Base-by-base conservation (phyloP, 2,888 invertebrate species). In the Pterostichus niger region DNA sequence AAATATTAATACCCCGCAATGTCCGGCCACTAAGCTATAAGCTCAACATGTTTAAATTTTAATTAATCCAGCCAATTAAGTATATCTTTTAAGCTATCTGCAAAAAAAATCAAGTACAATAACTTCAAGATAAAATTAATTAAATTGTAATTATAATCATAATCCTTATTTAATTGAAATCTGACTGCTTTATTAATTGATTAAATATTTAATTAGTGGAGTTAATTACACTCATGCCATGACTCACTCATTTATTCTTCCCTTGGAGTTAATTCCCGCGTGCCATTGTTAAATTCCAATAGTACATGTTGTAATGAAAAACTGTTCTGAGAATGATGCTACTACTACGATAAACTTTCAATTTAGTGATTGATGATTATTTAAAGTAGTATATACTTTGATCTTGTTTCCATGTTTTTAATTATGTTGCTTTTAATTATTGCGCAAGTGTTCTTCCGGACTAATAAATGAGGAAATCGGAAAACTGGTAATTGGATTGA, bases 121-220 rank as follows among this genome's bases (percentile, higher is more conserved):
- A 46, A 44, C 24, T 33, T 61, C 13, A 33, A 79, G 68, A 49
- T 68, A 33, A 79, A 61, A 17, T 78, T 61, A 78, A 73, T 81
- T 73, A 81, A 73, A 54, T 73, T 81, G 81, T 44, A 73, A 81
- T 81, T 81, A 81, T 44, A 68, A 40, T 52, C 52, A 44, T 81
- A 81, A 81, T 81, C 81, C 81, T 81, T 44, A 13, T 81, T 73
- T 81, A 81, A 81, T 81, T 81, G 81, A 40, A 52, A 35, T 73
- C 9, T 46, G 73, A 54, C 56, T 56, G 73, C 56, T 81, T 81
- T 56, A 81, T 81, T 81, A 81, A 81, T 81, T 73, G 81, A 80
- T 73, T 73, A 73, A 73, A 81, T 73, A 81, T 81, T 81, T 81
- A 71, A 81, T 81, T 81, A 81, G 52, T 15, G 52, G 10, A 44